These are phyloP conservation scores for Cynodonichthys magdalenae DNA, from an alignment of 2,797 vertebrate genomes.

Conservation along the genomic window DNA sequence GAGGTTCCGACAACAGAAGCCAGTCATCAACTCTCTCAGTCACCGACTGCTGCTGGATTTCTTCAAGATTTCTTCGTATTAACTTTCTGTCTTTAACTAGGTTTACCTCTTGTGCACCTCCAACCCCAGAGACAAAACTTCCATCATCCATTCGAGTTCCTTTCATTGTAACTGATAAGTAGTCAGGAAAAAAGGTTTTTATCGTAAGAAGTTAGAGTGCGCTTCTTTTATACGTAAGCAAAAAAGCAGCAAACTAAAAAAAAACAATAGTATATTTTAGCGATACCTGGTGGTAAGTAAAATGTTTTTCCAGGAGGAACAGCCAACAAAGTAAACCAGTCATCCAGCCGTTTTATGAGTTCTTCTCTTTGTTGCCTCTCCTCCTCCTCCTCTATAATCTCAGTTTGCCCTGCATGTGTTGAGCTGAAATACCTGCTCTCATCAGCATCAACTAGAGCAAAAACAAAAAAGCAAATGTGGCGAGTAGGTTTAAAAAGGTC, in stretches of 20 bases:
- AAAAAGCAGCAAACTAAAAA: slow-evolving; percentile 10
- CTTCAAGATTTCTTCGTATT: slow-evolving; percentile 21
- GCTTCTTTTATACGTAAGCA: neutral
- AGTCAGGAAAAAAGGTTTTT: slow-evolving; percentile 26
- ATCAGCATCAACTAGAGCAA: slow-evolving; percentile 34
- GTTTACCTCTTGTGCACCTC: slow-evolving; percentile 26
- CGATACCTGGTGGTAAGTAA: slow-evolving; percentile 59
- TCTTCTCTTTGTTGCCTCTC: slow-evolving; percentile 9
- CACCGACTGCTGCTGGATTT: slow-evolving; percentile 19
- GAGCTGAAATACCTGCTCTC: slow-evolving; percentile 29
- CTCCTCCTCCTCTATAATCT: slow-evolving; percentile 25
- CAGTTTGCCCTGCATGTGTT: slow-evolving; percentile 21
- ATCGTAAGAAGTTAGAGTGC: neutral
- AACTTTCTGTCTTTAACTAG: slow-evolving; percentile 41
- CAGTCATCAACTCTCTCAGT: slow-evolving; percentile 55
- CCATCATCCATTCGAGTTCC: slow-evolving; percentile 18
- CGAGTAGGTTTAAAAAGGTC: neutral
- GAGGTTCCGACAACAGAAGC: slow-evolving; percentile 65
- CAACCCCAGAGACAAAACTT: slow-evolving; percentile 18
- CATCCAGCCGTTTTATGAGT: slow-evolving; percentile 46
- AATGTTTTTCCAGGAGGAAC: slow-evolving; percentile 33
- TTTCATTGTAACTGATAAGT: slow-evolving; percentile 41
- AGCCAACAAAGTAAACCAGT: slow-evolving; percentile 70
- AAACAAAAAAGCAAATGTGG: slow-evolving; percentile 10
- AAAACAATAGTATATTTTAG: neutral